Conservation (phyloP, 64 coral and sea anemone species). For the Catalaphyllia jardinei region DNA sequence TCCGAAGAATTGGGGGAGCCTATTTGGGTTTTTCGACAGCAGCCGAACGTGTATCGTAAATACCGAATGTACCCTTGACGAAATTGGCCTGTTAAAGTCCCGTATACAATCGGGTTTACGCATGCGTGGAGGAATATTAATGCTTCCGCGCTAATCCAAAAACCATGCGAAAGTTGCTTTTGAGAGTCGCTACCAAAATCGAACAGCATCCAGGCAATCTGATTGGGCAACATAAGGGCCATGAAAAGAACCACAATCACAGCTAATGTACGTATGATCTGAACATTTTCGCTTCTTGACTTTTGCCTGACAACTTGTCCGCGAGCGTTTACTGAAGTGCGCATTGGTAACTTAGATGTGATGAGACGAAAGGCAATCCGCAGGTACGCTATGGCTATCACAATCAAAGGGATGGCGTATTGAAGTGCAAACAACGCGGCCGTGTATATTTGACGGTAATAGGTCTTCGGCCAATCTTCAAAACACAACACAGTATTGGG, state of each 20-base stretch:
- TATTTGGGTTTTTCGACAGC: slow-evolving; percentile 26
- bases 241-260: slow-evolving; percentile 62
- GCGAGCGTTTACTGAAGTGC: slow-evolving; percentile 49
- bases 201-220: slow-evolving; percentile 60
- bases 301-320: slow-evolving; percentile 59
- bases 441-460: slow-evolving; percentile 61
- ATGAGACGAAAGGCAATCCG: slow-evolving; percentile 57
- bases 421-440: slow-evolving; percentile 60
- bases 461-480: slow-evolving; percentile 64
- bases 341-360: slow-evolving; percentile 46
- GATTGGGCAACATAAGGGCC: slow-evolving; percentile 61
- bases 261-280: slow-evolving; percentile 57
- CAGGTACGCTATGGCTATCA: slow-evolving; percentile 77
- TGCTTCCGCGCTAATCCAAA: slow-evolving; percentile 60
- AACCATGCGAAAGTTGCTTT: slow-evolving; percentile 28
- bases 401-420: slow-evolving; percentile 71
- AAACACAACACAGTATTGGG: slow-evolving; percentile 17
- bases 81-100: slow-evolving; percentile 52
- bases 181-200: slow-evolving; percentile 52
- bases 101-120: slow-evolving; percentile 64
- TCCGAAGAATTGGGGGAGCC: neutral
- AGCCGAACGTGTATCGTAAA: slow-evolving; percentile 12
- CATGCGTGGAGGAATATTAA: slow-evolving; percentile 54
- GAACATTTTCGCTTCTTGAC: slow-evolving; percentile 51
- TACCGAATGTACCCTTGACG: slow-evolving; percentile 40